phyloP scores from a whole-genome alignment of 2,888 invertebrate species.

The Lochmaea capreae region DNA sequence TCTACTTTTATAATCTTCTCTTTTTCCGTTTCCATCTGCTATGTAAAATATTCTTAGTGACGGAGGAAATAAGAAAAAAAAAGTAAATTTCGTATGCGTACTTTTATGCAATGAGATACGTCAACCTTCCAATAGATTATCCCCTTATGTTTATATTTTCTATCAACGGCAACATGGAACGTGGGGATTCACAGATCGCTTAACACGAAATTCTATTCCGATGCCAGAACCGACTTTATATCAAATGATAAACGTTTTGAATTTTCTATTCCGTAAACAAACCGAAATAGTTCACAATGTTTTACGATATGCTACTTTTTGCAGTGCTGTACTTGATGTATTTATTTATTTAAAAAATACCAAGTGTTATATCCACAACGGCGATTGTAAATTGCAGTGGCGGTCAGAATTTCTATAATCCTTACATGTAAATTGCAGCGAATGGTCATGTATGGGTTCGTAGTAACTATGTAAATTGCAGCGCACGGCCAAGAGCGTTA shows the following conservation, averaged over 20 bases:
- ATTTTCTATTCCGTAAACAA: slow-evolving; percentile 6
- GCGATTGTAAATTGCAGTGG: too few species aligned
- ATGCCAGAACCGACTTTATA: slow-evolving; percentile 19
- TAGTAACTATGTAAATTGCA: too few species aligned
- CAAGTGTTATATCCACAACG: too few species aligned
- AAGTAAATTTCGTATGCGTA: background rate
- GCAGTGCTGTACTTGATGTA: background rate
- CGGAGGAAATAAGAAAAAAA: background rate
- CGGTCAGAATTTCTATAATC: too few species aligned
- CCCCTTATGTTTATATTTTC: slow-evolving; percentile 19
- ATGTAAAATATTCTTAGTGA: background rate
- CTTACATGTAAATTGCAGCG: too few species aligned
- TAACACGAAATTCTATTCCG: slow-evolving; percentile 16
- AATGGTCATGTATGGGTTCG: too few species aligned
- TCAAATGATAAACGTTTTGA: slow-evolving; percentile 17
- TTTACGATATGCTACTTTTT: background rate
- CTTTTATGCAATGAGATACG: background rate
- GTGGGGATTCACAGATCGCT: slow-evolving; percentile 21
- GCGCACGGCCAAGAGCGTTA: too few species aligned
- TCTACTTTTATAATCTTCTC: too few species aligned
- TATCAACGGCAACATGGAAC: slow-evolving; percentile 12
- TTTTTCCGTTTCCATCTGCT: background rate
- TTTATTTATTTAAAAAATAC: background rate
- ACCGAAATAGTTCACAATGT: slow-evolving; percentile 7
- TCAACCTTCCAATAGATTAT: slow-evolving; percentile 5